Evolutionary conservation across 37 sponge, comb jelly and placozoan genomes (phyloP).

Genomic region (Corticium candelabrum): DNA sequence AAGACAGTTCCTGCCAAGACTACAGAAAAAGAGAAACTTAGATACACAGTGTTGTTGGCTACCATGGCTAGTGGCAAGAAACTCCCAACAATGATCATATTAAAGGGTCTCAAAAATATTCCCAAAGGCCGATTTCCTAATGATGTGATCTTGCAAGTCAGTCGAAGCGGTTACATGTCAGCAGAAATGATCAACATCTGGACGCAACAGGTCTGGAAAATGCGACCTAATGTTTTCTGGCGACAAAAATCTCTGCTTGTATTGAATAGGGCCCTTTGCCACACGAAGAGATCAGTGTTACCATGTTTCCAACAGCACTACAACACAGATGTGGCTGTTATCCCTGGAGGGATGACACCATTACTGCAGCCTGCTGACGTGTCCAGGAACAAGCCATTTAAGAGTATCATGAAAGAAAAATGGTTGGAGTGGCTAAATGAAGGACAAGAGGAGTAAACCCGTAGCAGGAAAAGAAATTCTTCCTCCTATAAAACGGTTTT

Average conservation of each 20-base stretch:
- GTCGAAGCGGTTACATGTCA: not conserved
- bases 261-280: not conserved
- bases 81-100: not conserved
- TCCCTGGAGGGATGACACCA: conserved; percentile 11
- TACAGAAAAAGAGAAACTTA: not conserved
- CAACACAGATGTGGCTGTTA: not conserved
- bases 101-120: conserved; percentile 3
- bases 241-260: not conserved
- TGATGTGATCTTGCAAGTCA: not conserved
- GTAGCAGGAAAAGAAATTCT: not conserved
- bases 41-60: not conserved
- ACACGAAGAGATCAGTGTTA: not conserved
- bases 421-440: not conserved
- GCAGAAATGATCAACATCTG: not conserved
- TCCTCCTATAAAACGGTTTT: not conserved
- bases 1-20: not conserved
- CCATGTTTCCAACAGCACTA: not conserved
- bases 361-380: conserved; percentile 6
- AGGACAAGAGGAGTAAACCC: not conserved
- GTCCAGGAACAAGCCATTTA: not conserved
- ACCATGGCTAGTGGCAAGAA: conserved; percentile 3
- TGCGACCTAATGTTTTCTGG: not conserved
- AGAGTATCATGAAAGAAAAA: not conserved
- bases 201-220: not conserved
- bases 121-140: conserved; percentile 5